These are phyloP conservation scores for Hozukius guyotensis DNA, from an alignment of 2,797 vertebrate genomes.

Conservation along the genomic window DNA sequence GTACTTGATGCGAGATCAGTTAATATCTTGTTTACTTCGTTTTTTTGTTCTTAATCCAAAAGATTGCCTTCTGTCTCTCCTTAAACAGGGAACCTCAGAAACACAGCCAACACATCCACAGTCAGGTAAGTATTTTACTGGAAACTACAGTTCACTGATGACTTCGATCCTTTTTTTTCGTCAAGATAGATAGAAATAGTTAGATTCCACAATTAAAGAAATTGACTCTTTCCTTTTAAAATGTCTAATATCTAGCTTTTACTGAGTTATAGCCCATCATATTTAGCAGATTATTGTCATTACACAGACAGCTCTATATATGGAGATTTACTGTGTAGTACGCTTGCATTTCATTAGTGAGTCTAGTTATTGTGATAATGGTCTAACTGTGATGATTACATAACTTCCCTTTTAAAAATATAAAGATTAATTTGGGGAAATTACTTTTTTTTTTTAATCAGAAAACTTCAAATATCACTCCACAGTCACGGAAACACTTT, in stretches of 20 bases:
- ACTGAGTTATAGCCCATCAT: background rate
- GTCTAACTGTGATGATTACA: background rate
- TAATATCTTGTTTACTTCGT: background rate
- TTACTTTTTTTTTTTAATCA: background rate
- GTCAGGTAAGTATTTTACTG: background rate
- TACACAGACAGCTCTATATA: background rate
- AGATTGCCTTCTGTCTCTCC: background rate
- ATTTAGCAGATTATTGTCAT: background rate
- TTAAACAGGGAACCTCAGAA: background rate
- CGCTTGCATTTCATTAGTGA: background rate
- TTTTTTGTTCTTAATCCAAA: background rate
- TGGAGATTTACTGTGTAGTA: background rate
- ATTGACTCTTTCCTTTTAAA: background rate
- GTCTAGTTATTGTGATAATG: background rate
- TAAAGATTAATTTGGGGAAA: background rate
- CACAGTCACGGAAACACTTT: background rate
- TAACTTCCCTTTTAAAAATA: background rate
- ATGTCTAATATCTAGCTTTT: background rate
- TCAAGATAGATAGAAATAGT: background rate
- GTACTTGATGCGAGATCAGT: background rate
- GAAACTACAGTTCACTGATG: background rate
- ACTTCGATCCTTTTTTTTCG: background rate
- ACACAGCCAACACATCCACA: background rate
- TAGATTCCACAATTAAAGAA: background rate
- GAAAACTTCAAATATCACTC: background rate